Evolutionary conservation across 2,797 vertebrate species (phyloP).

Genomic region (Chromobotia macracanthus): DNA sequence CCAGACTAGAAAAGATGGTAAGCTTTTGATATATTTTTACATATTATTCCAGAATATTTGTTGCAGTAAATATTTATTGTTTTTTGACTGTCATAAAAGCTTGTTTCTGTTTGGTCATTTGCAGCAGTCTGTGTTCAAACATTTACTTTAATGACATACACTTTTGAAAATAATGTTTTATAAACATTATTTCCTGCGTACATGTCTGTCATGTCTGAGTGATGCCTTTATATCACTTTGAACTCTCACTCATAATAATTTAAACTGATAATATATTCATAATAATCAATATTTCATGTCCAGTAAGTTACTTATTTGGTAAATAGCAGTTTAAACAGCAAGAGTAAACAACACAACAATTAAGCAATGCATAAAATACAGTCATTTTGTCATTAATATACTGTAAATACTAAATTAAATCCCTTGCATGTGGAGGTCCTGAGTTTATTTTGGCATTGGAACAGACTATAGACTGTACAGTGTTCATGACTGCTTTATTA

Average conservation of each 20-base stretch:
- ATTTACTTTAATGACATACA: too few species aligned
- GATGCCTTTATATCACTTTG: not conserved
- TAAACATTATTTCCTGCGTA: too few species aligned
- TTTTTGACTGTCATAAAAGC: not conserved
- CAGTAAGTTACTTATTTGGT: not conserved
- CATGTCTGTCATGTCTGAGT: not conserved
- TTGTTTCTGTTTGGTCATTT: not conserved
- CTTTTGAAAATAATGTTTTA: too few species aligned
- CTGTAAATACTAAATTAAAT: too few species aligned
- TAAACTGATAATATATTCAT: not conserved
- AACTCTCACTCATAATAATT: not conserved
- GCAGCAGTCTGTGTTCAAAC: not conserved
- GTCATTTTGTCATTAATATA: not conserved
- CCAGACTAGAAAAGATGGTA: conserved; percentile 80
- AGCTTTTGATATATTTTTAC: conserved; percentile 55
- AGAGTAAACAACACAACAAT: too few species aligned
- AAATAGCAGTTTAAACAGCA: too few species aligned
- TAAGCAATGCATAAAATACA: not conserved
- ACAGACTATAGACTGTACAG: not conserved
- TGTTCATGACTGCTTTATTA: not conserved
- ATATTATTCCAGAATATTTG: not conserved
- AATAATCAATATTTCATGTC: not conserved
- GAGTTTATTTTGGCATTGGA: not conserved
- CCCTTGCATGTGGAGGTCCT: not conserved
- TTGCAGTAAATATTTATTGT: not conserved